phyloP scores from a whole-genome alignment of 2,113 vertebrate genomes.

The Pseudorhombus dupliciocellatus region DNA sequence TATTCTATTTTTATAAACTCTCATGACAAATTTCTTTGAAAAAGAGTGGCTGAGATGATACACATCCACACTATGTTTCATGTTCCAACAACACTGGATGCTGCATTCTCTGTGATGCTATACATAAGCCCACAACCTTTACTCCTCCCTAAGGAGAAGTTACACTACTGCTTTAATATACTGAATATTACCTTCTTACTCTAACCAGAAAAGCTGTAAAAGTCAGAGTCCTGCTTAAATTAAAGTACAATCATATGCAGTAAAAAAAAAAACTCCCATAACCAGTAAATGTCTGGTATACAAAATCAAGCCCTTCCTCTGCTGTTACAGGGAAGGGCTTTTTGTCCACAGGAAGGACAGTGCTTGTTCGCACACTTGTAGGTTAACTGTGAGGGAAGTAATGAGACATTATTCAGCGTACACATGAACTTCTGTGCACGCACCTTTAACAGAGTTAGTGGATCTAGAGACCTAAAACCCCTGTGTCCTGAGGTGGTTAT shows the following conservation, averaged over 20 bases:
- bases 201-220: neutral
- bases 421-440: too few species aligned
- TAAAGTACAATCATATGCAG: neutral
- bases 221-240: neutral
- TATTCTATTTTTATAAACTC: too few species aligned
- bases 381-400: neutral
- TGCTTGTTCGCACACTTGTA: neutral
- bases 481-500: too few species aligned
- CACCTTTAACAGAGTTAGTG: neutral
- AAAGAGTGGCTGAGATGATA: neutral
- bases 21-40: neutral
- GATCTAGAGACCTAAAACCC: neutral
- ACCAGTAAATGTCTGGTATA: neutral
- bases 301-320: neutral
- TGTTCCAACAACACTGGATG: neutral
- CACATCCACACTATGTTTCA: neutral
- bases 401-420: neutral
- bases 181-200: neutral
- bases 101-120: neutral
- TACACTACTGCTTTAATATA: neutral
- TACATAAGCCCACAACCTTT: neutral
- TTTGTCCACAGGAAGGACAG: too few species aligned
- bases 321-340: neutral
- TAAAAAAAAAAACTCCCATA: conserved; percentile 1
- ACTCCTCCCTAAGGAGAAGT: neutral